Evolutionary conservation across 2,888 invertebrate species (phyloP).

Genomic region (Brenthis daphne): DNA sequence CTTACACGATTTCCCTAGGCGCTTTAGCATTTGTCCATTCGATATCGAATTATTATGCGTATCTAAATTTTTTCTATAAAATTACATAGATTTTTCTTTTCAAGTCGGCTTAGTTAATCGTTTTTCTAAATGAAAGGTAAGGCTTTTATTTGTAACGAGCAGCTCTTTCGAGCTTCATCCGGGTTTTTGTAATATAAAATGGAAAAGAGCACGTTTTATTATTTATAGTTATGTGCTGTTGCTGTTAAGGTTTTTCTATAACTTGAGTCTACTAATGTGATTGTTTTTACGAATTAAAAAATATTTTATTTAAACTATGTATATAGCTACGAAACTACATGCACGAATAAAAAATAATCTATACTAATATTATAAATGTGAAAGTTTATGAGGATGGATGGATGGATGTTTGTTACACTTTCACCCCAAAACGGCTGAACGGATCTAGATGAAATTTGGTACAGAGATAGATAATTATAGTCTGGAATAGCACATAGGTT

Average conservation of each 20-base stretch:
- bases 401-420: no score
- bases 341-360: no score
- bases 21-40: slow-evolving; percentile 64
- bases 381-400: no score
- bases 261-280: slow-evolving; percentile 12
- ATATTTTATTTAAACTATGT: not conserved
- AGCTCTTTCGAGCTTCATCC: slow-evolving; percentile 19
- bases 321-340: not conserved
- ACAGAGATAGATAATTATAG: no score
- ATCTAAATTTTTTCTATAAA: slow-evolving; percentile 55
- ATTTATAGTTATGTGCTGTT: slow-evolving; percentile 12
- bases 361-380: no score
- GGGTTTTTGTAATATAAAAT: slow-evolving; percentile 24
- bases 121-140: slow-evolving; percentile 15
- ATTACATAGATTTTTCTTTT: slow-evolving; percentile 18
- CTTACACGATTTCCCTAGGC: slow-evolving; percentile 74
- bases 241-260: slow-evolving; percentile 6
- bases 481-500: no score
- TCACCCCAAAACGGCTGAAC: no score
- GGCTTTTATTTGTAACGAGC: slow-evolving; percentile 22
- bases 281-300: slow-evolving; percentile 4
- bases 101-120: slow-evolving; percentile 22
- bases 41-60: slow-evolving; percentile 77
- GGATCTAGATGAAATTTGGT: no score
- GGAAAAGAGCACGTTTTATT: slow-evolving; percentile 14